Evolutionary conservation across 2,888 invertebrate species (phyloP).

Genomic region (Diaphora mendica): DNA sequence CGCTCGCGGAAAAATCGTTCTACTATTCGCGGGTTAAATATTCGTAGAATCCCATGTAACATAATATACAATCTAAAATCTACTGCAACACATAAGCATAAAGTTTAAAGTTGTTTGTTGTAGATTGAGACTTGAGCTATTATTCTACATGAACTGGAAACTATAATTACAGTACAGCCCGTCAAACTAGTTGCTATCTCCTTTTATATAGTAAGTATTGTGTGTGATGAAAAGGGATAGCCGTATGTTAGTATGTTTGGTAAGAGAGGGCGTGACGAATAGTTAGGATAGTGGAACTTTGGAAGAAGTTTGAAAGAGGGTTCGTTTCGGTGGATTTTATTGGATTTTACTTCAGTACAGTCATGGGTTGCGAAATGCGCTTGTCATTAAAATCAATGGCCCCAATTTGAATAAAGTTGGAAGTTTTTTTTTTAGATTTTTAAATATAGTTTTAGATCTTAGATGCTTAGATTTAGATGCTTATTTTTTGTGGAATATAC

Average conservation of each 20-base stretch:
- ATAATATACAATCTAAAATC: slow-evolving; percentile 12
- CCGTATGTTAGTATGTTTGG: slow-evolving; percentile 53
- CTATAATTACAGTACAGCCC: slow-evolving; percentile 82
- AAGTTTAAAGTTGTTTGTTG: slow-evolving; percentile 27
- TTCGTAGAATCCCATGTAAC: slow-evolving; percentile 35
- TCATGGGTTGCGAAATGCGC: slow-evolving; percentile 56
- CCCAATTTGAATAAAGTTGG: slow-evolving; percentile 3
- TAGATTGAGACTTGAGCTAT: slow-evolving; percentile 37
- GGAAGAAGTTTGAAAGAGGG: slow-evolving; percentile 84
- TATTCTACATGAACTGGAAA: slow-evolving; percentile 57
- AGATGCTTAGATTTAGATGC: too few species aligned
- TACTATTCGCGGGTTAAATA: slow-evolving; percentile 65
- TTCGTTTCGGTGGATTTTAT: slow-evolving; percentile 81
- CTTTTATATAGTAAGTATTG: slow-evolving; percentile 54
- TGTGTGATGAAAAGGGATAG: slow-evolving; percentile 62
- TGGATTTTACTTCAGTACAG: slow-evolving; percentile 76
- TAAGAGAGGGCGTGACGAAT: slow-evolving; percentile 74
- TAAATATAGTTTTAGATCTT: background rate
- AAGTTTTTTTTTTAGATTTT: background rate
- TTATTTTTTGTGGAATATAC: background rate
- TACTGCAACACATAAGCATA: accelerated
- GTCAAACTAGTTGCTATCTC: slow-evolving; percentile 69
- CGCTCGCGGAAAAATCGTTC: slow-evolving; percentile 84
- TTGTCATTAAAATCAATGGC: slow-evolving; percentile 65
- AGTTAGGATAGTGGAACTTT: slow-evolving; percentile 82